A percentile compares a stretch with the other conserved stretches of the same genome.
Evolutionary conservation across 2,797 vertebrate genomes (phyloP).

Genomic region (Chlorospingus semifuscus): DNA sequence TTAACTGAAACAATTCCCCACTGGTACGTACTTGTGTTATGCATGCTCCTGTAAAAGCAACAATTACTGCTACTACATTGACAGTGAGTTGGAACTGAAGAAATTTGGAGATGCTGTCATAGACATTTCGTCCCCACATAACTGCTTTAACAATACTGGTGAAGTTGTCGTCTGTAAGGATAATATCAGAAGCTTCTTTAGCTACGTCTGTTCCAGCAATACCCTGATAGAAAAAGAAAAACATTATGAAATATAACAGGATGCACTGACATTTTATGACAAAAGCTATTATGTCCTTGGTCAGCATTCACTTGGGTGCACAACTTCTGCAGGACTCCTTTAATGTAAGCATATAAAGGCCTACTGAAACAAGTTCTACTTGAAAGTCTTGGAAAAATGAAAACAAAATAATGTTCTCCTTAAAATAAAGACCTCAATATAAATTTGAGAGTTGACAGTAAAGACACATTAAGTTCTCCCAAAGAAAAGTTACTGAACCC

Average conservation of each 20-base stretch:
- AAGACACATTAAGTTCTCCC: neutral
- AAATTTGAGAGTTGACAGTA: neutral
- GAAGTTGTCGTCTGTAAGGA: conserved; percentile 99
- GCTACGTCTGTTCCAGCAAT: conserved; percentile 97
- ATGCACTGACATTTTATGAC: neutral
- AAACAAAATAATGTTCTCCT: neutral
- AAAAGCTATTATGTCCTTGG: neutral
- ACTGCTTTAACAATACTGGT: conserved; percentile 98
- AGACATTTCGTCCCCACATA: conserved; percentile 99
- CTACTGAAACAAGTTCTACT: neutral
- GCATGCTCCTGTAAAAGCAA: conserved; percentile 97
- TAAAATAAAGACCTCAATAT: neutral
- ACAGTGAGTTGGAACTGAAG: conserved; percentile 99
- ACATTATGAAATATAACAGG: neutral
- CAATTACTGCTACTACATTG: conserved; percentile 97
- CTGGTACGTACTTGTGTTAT: conserved; percentile 91
- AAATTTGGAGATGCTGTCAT: conserved; percentile 99
- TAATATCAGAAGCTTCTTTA: conserved; percentile 99
- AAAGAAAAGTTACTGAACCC: neutral
- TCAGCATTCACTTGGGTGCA: neutral
- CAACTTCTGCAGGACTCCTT: neutral
- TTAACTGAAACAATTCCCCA: neutral
- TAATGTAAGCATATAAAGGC: neutral
- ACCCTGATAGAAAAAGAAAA: conserved; percentile 77
- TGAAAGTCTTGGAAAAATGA: neutral